Evolutionary conservation across 2,888 invertebrate species (phyloP), one percentile per base, ranked within the genome.

Genomic region (Drosophila stalkeri): DNA sequence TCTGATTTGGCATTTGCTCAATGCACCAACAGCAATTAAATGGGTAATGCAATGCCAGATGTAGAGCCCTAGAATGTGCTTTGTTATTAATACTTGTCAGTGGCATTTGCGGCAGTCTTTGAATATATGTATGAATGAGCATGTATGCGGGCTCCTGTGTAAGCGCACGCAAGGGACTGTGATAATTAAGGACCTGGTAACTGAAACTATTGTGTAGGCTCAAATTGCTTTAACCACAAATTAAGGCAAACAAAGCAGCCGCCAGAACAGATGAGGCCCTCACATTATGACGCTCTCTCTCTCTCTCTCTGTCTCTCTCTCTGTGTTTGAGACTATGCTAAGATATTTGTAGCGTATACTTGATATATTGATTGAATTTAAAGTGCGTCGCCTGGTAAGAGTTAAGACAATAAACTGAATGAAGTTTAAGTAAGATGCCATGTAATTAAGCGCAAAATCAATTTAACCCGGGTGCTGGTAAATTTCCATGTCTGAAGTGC

Each of bases 301-400:
- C 35, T 64, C 49, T 44, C 7, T n/a, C 7, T 16, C 35, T 64
- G 47, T 44, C 39, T 55, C 1, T 11, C 3, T 11, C 35, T 64
- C 49, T 43, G 33, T 51, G 39, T 41, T 27, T 47, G n/a, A 20
- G 35, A 33, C 47, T 46, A 60, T 35, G 54, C 27, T 20, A 59
- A 57, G 64, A 35, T 39, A 33, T 63, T 77, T 64, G 31, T 65
- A 72, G 33, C 80, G 82, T 84, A 80, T 82, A 69, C 75, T 67
- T 76, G 75, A 90, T 87, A 73, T 86, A 89, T 90, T 82, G 87
- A 89, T 89, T 90, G 72, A 70, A 77, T 87, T 86, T 66, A 80
- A 88, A 82, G 79, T 74, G 66, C 64, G 64, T 52, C 31, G 46
- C 47, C 66, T 67, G 47, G 68, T 62, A 67, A 74, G 56, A 49